phyloP scores from a whole-genome alignment of 2,797 vertebrate species.

The Novumbra hubbsi region DNA sequence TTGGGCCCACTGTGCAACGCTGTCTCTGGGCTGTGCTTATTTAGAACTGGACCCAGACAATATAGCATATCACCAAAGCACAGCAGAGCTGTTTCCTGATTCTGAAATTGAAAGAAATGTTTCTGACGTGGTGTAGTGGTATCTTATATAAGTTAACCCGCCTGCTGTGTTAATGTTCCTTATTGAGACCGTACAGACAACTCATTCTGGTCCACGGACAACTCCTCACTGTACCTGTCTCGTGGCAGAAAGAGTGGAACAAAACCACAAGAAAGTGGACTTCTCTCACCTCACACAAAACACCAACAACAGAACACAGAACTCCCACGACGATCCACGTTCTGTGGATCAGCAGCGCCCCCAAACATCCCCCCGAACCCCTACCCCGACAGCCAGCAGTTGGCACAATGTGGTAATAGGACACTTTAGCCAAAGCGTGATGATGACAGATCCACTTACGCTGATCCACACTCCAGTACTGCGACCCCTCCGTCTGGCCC shows the following conservation, averaged over 20 bases:
- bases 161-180: too few species aligned
- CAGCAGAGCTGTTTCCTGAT: background rate
- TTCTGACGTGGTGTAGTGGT: background rate
- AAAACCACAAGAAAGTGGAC: background rate
- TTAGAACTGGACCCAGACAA: background rate
- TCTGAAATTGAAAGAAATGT: background rate
- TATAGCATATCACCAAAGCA: background rate
- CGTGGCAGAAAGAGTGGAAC: background rate
- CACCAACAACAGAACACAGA: background rate
- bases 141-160: too few species aligned
- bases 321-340: background rate
- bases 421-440: conserved; percentile 53
- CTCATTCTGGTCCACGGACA: background rate
- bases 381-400: too few species aligned
- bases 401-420: conserved; percentile 11
- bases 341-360: background rate
- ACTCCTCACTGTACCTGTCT: background rate
- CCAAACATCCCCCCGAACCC: too few species aligned
- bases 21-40: background rate
- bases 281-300: background rate
- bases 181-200: background rate
- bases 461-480: conserved; percentile 44
- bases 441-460: conserved; percentile 49
- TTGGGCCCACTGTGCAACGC: conserved; percentile 52
- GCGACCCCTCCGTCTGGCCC: conserved; percentile 32